Percentiles rank a stretch among this genome's conserved stretches.
phyloP scores from a whole-genome alignment of 2,888 invertebrate genomes.

The Mythimna lalbum region DNA sequence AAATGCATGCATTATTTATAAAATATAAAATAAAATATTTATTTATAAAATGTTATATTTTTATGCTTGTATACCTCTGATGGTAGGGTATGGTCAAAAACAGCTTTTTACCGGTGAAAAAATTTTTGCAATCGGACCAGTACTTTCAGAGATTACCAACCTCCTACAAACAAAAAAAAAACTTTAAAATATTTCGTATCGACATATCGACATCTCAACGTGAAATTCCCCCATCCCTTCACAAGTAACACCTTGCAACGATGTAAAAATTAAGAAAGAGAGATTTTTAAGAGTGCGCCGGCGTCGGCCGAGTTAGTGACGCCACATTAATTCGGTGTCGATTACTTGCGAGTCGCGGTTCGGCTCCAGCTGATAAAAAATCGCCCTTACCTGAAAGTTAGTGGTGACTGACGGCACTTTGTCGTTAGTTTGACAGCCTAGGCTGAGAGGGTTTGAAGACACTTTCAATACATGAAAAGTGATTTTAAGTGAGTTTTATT shows the following conservation, averaged over 20 bases:
- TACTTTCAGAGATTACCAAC: too few relatives aligned
- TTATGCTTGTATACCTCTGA: too few relatives aligned
- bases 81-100: too few relatives aligned
- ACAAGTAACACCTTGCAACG: constrained; percentile 85
- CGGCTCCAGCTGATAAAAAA: constrained; percentile 73
- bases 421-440: constrained; percentile 44
- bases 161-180: too few relatives aligned
- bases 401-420: constrained; percentile 62
- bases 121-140: too few relatives aligned
- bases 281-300: constrained; percentile 82
- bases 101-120: too few relatives aligned
- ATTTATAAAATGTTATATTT: too few relatives aligned
- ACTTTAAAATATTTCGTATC: constrained; percentile 9
- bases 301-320: constrained; percentile 86
- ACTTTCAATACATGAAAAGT: constrained; percentile 10
- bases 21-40: too few relatives aligned
- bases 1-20: too few relatives aligned
- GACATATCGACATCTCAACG: constrained; percentile 56
- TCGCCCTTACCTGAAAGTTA: constrained; percentile 65
- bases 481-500: neutral
- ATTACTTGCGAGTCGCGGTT: constrained; percentile 74
- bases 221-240: constrained; percentile 62
- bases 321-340: constrained; percentile 89
- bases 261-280: constrained; percentile 90
- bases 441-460: constrained; percentile 32